Evolutionary conservation across 1,140 invertebrate genomes (phyloP).

Genomic region (Hylaeus anthracinus): DNA sequence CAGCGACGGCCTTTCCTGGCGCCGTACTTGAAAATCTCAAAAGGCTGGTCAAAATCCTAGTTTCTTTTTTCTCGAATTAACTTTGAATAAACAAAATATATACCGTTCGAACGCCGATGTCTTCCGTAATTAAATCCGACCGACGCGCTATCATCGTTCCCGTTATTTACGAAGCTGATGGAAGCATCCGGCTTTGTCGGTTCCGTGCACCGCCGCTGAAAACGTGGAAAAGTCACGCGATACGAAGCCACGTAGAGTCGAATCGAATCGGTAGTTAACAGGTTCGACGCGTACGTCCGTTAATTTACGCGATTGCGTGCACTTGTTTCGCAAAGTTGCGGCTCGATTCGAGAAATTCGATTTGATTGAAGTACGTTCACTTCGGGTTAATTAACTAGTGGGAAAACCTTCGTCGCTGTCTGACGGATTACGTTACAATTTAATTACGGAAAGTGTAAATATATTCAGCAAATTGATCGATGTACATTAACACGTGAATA

Average conservation of each 20-base stretch:
- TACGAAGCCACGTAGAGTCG: constrained; percentile 12
- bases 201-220: not conserved
- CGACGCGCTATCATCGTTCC: constrained; percentile 28
- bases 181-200: not conserved
- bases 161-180: constrained; percentile 18
- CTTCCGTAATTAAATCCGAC: constrained; percentile 15
- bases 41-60: too few species aligned
- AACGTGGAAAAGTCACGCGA: constrained; percentile 49
- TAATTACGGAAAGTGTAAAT: too few species aligned
- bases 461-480: too few species aligned
- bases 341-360: not conserved
- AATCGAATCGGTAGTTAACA: constrained; percentile 33
- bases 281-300: constrained; percentile 24
- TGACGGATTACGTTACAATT: too few species aligned
- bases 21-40: too few species aligned
- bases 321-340: not conserved
- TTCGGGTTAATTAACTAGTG: not conserved
- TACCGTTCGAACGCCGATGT: not conserved
- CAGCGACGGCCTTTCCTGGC: too few species aligned
- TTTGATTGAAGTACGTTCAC: too few species aligned
- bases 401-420: too few species aligned
- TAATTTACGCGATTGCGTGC: constrained; percentile 26
- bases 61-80: too few species aligned
- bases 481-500: too few species aligned
- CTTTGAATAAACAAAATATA: too few species aligned